Percentiles rank a stretch among this genome's conserved stretches.
Conservation (phyloP, 1,140 invertebrate genomes). For the Ditylenchus dipsaci region DNA sequence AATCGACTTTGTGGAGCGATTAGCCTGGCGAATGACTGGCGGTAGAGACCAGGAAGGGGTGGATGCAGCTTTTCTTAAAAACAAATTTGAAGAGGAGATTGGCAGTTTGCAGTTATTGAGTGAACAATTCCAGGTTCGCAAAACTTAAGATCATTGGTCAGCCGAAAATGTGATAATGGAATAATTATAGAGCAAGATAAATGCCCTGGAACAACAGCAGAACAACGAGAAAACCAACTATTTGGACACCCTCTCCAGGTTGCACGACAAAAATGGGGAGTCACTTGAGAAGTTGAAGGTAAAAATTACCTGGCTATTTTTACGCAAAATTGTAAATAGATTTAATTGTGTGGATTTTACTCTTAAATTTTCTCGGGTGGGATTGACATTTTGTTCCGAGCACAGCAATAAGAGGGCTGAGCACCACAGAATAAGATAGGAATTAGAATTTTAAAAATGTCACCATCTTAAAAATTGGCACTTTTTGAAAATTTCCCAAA, state of each 20-base stretch:
- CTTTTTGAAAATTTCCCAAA: too few relatives aligned
- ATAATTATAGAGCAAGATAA: slow-evolving; percentile 51
- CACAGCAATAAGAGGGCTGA: too few relatives aligned
- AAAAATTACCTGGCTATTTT: background rate
- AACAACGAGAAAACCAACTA: slow-evolving; percentile 51
- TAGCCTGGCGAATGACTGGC: slow-evolving; percentile 87
- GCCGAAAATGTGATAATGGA: background rate
- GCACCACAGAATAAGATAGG: too few relatives aligned
- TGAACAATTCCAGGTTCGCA: slow-evolving; percentile 48
- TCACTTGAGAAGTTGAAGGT: slow-evolving; percentile 54
- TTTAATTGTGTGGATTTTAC: too few relatives aligned
- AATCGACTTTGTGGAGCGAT: slow-evolving; percentile 89
- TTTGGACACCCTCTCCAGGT: slow-evolving; percentile 39
- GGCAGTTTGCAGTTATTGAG: slow-evolving; percentile 51
- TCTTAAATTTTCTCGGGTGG: too few relatives aligned
- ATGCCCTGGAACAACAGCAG: slow-evolving; percentile 42
- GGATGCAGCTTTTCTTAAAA: slow-evolving; percentile 49
- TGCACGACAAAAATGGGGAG: slow-evolving; percentile 50
- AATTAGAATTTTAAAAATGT: too few relatives aligned
- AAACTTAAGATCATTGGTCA: too few relatives aligned
- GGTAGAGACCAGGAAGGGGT: slow-evolving; percentile 53
- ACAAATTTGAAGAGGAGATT: slow-evolving; percentile 57
- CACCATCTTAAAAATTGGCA: too few relatives aligned
- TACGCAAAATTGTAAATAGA: too few relatives aligned
- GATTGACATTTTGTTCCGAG: too few relatives aligned